A percentile compares a stretch with the other conserved stretches of the same genome.
phyloP scores from a whole-genome alignment of 2,888 invertebrate genomes.

The Dichetophora obliterata region DNA sequence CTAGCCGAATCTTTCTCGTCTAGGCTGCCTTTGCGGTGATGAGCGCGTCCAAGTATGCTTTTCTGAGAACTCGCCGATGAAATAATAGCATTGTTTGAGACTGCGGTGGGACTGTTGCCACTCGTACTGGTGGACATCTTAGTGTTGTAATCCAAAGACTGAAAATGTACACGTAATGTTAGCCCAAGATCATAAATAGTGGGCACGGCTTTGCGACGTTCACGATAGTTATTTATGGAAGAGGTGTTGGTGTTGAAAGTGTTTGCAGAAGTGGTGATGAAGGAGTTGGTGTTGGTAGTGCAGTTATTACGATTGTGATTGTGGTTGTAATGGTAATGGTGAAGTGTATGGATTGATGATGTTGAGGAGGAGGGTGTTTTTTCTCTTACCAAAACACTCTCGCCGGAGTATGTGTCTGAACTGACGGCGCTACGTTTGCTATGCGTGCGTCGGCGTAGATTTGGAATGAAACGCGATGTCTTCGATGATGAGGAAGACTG shows the following conservation, averaged over 20 bases:
- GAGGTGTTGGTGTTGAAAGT: constrained; percentile 45
- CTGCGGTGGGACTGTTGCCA: constrained; percentile 54
- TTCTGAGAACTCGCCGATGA: constrained; percentile 50
- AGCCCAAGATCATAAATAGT: constrained; percentile 65
- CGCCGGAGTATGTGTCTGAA: constrained; percentile 69
- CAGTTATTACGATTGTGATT: constrained; percentile 33
- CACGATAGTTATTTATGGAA: constrained; percentile 48
- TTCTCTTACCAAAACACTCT: constrained; percentile 69
- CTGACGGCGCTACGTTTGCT: constrained; percentile 66
- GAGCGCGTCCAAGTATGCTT: constrained; percentile 49
- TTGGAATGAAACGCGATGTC: constrained; percentile 68
- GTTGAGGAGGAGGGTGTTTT: constrained; percentile 44
- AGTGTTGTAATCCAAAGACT: constrained; percentile 67
- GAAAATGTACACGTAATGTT: constrained; percentile 66
- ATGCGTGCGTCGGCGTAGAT: constrained; percentile 63
- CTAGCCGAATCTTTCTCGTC: constrained; percentile 64
- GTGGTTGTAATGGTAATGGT: constrained; percentile 45
- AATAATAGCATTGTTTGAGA: constrained; percentile 46
- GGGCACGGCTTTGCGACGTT: constrained; percentile 61
- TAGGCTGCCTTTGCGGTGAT: constrained; percentile 61
- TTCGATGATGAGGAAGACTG: constrained; percentile 56
- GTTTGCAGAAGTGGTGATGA: constrained; percentile 47
- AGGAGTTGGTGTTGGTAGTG: constrained; percentile 51
- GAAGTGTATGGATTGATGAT: constrained; percentile 50
- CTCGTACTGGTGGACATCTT: constrained; percentile 56